These are phyloP conservation scores for Falco novaeseelandiae DNA, from an alignment of 2,797 vertebrate species.

Conservation along the genomic window DNA sequence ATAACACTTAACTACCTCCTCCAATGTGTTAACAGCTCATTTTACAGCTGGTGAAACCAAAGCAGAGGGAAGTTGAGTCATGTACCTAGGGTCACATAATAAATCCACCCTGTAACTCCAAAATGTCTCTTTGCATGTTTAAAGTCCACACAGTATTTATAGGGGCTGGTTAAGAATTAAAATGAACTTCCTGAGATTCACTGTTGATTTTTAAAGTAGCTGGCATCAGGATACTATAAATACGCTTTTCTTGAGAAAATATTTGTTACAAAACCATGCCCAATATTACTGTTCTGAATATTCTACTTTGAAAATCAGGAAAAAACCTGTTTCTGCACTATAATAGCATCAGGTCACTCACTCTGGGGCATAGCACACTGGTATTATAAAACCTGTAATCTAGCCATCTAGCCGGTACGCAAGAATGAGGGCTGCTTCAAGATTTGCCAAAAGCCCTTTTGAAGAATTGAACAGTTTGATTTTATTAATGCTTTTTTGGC, in stretches of 20 bases:
- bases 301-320: neutral
- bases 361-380: neutral
- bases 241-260: neutral
- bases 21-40: neutral
- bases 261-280: neutral
- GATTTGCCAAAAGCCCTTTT: neutral
- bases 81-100: neutral
- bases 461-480: neutral
- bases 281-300: neutral
- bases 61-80: neutral
- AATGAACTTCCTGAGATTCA: neutral
- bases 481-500: neutral
- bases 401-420: no score
- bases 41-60: conserved; percentile 4
- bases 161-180: neutral
- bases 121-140: neutral
- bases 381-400: neutral
- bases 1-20: neutral
- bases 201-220: neutral
- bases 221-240: neutral
- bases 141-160: conserved; percentile 6
- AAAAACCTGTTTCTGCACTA: neutral
- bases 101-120: neutral
- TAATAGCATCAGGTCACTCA: neutral
- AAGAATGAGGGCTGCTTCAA: neutral